Conservation (phyloP, 2,797 vertebrate genomes). For the Tamandua tetradactyla region DNA sequence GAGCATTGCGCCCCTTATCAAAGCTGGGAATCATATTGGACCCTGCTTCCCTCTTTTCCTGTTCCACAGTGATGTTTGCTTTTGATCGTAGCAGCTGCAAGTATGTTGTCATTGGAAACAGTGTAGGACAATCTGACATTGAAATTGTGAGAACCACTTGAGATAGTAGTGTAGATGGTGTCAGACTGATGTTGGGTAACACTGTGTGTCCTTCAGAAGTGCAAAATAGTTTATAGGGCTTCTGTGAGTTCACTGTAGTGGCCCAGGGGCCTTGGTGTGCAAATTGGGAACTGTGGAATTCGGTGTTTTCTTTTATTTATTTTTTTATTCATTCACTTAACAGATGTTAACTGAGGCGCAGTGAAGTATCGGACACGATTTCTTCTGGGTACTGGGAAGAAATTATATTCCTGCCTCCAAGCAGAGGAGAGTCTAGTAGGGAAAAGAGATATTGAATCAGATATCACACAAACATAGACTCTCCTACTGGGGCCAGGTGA, state of each 20-base stretch:
- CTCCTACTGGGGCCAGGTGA: rapidly evolving
- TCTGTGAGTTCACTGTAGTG: not conserved
- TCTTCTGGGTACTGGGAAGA: not conserved
- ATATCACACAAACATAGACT: not conserved
- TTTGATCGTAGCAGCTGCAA: not conserved
- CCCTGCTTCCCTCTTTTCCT: not conserved
- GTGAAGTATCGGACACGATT: not conserved
- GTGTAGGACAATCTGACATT: not conserved
- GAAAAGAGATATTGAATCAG: not conserved
- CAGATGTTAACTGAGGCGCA: not conserved
- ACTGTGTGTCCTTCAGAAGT: not conserved
- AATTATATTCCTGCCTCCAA: rapidly evolving
- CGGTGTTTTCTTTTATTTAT: too few species aligned
- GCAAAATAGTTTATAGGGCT: not conserved
- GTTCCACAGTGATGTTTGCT: not conserved
- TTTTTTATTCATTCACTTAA: not conserved
- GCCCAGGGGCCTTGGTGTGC: not conserved
- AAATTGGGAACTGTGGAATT: not conserved
- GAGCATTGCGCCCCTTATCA: rapidly evolving
- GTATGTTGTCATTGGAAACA: not conserved
- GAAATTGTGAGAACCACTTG: too few species aligned
- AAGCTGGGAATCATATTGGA: rapidly evolving
- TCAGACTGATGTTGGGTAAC: not conserved
- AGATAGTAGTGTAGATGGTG: too few species aligned
- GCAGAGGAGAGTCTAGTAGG: not conserved